Evolutionary conservation across 2,888 invertebrate species (phyloP).

Genomic region (Geotrupes spiniger): DNA sequence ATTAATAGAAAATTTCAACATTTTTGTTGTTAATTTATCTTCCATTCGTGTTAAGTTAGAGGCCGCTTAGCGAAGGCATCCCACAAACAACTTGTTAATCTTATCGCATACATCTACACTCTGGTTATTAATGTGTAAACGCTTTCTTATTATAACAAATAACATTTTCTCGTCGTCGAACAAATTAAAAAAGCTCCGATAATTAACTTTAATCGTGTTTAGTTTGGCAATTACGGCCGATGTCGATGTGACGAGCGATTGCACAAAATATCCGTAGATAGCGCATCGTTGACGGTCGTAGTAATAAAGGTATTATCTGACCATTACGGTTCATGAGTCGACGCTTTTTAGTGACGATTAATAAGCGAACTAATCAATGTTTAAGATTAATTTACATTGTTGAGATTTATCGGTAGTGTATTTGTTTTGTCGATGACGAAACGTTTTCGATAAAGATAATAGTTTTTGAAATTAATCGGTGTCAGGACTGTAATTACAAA

Average conservation of each 20-base stretch:
- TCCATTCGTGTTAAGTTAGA: too few species aligned
- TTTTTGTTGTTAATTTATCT: too few species aligned
- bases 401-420: background rate
- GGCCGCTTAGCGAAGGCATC: too few species aligned
- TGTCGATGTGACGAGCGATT: constrained; percentile 27
- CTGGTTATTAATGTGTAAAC: too few species aligned
- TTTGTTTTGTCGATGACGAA: too few species aligned
- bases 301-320: constrained; percentile 33
- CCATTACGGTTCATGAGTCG: constrained; percentile 33
- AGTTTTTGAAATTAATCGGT: too few species aligned
- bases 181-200: constrained; percentile 7
- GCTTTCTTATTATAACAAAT: constrained; percentile 1
- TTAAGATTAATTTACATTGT: constrained; percentile 27
- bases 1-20: too few species aligned
- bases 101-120: too few species aligned
- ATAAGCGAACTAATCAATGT: constrained; percentile 30
- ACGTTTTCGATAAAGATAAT: too few species aligned
- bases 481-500: too few species aligned
- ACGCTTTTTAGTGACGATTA: constrained; percentile 30
- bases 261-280: constrained; percentile 23
- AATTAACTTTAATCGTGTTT: constrained; percentile 10
- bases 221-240: constrained; percentile 14
- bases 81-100: too few species aligned
- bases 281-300: constrained; percentile 27
- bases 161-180: constrained; percentile 2